Percentiles rank a stretch among this genome's conserved stretches.
Evolutionary conservation across 2,888 invertebrate genomes (phyloP).

Genomic region (Masnerella sp.): DNA sequence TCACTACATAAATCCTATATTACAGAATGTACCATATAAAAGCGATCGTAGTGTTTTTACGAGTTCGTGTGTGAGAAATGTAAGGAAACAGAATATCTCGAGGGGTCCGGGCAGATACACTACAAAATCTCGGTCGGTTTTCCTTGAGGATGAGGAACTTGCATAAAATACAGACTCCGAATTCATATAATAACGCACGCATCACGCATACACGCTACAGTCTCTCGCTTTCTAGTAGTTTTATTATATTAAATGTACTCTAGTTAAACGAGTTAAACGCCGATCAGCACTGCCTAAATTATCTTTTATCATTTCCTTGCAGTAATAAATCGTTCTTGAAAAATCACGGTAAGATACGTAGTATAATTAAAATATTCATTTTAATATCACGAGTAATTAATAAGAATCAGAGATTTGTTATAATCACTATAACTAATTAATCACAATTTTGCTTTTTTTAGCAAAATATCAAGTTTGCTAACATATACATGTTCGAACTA

Average conservation of each 20-base stretch:
- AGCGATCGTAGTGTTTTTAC: constrained; percentile 35
- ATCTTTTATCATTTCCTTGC: too few relatives aligned
- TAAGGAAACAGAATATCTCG: constrained; percentile 67
- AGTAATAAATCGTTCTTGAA: too few relatives aligned
- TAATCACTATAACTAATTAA: too few relatives aligned
- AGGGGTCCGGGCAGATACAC: constrained; percentile 69
- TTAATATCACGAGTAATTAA: too few relatives aligned
- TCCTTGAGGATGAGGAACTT: constrained; percentile 75
- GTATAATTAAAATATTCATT: too few relatives aligned
- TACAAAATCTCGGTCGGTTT: constrained; percentile 72
- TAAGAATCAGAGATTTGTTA: too few relatives aligned
- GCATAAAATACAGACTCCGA: constrained; percentile 73
- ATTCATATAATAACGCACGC: constrained; percentile 57
- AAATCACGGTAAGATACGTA: too few relatives aligned
- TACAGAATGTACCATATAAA: constrained; percentile 55
- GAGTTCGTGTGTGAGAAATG: constrained; percentile 40
- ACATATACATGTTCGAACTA: too few relatives aligned
- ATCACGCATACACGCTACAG: constrained; percentile 47
- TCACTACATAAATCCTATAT: constrained; percentile 39
- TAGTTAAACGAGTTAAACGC: constrained; percentile 42
- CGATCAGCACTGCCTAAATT: constrained; percentile 54
- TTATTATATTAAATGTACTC: constrained; percentile 46
- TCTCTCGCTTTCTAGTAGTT: constrained; percentile 52
- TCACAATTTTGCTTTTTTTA: too few relatives aligned
- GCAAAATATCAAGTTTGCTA: too few relatives aligned